Conservation (phyloP, 2,113 vertebrate genomes). For the Sialia sialis region DNA sequence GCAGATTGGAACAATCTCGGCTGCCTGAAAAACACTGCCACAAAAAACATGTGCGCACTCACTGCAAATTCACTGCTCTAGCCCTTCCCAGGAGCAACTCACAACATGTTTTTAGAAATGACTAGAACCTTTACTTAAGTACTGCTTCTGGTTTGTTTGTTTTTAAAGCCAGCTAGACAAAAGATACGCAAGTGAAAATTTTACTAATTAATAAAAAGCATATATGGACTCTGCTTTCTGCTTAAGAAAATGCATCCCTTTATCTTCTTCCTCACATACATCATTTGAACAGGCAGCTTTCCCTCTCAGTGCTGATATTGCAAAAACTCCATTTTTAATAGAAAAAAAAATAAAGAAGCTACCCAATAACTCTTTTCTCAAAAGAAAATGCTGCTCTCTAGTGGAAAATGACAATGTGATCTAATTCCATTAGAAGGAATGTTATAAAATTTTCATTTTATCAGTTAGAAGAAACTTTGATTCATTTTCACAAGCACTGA, state of each 20-base stretch:
- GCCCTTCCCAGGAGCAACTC: neutral
- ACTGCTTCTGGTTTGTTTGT: neutral
- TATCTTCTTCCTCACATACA: neutral
- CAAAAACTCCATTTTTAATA: accelerated
- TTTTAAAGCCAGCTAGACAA: neutral
- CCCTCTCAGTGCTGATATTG: neutral
- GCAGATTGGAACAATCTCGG: neutral
- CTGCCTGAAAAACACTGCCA: neutral
- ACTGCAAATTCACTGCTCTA: accelerated
- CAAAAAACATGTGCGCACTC: neutral
- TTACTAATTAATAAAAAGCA: neutral
- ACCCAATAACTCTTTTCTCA: neutral
- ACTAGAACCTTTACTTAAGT: neutral
- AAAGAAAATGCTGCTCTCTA: slow-evolving; percentile 34
- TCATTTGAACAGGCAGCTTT: neutral
- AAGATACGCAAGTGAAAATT: neutral
- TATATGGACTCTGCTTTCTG: neutral
- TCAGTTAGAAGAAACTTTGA: neutral
- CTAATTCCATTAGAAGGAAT: neutral
- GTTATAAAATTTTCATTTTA: neutral
- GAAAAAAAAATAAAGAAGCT: neutral
- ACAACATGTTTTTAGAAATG: accelerated
- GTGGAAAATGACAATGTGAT: neutral
- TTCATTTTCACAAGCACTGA: neutral
- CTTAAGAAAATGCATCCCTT: neutral